Conservation (phyloP, 2,797 vertebrate genomes). For the Rhabdomys pumilio region DNA sequence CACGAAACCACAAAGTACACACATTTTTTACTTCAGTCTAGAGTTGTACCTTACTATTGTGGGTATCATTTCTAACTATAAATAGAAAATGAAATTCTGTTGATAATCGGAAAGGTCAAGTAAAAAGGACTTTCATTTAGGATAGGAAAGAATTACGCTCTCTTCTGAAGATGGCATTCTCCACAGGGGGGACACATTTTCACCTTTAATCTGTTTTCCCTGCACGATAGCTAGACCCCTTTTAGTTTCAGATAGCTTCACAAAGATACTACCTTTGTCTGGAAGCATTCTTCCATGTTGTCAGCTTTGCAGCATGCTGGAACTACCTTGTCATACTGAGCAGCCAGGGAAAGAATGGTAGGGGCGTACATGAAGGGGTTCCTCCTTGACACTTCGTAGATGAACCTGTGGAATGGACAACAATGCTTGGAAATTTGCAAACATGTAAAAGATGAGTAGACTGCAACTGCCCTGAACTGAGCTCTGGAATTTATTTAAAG, state of each 20-base stretch:
- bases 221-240: background rate
- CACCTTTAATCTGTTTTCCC: slow-evolving; percentile 35
- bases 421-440: background rate
- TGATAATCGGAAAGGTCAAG: slow-evolving; percentile 88
- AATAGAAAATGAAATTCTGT: slow-evolving; percentile 88
- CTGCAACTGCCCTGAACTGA: background rate
- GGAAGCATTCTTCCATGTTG: slow-evolving; percentile 67
- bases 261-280: slow-evolving; percentile 71
- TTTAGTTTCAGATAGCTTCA: background rate
- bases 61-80: slow-evolving; percentile 88
- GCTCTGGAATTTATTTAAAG: background rate
- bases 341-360: slow-evolving; percentile 59
- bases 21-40: slow-evolving; percentile 89
- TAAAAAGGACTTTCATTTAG: slow-evolving; percentile 87
- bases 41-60: slow-evolving; percentile 88
- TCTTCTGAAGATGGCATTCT: background rate
- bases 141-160: slow-evolving; percentile 61
- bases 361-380: slow-evolving; percentile 74
- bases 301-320: slow-evolving; percentile 74
- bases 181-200: background rate
- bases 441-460: background rate
- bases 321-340: slow-evolving; percentile 63
- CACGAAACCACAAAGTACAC: slow-evolving; percentile 85
- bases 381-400: slow-evolving; percentile 73
- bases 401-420: slow-evolving; percentile 49